Evolutionary conservation across 92 coral and sea anemone genomes (phyloP).

Genomic region (Parazoanthus swiftii): DNA sequence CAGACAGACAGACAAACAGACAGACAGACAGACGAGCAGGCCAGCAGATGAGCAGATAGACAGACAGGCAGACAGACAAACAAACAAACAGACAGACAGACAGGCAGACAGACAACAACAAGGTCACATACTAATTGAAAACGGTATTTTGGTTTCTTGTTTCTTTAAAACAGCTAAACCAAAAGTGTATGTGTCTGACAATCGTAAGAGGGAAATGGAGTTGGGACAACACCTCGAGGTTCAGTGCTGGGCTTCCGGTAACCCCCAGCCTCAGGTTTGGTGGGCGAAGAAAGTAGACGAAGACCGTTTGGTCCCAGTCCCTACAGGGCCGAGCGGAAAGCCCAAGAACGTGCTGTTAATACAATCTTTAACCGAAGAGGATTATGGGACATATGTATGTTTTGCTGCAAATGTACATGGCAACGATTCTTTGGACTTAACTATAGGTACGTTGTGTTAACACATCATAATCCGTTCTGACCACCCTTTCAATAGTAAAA

Average conservation of each 20-base stretch:
- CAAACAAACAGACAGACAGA: not conserved
- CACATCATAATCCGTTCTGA: not conserved
- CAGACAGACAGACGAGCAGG: too few relatives aligned
- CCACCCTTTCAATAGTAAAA: too few relatives aligned
- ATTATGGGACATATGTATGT: slow-evolving; percentile 71
- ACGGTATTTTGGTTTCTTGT: not conserved
- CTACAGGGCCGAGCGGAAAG: not conserved
- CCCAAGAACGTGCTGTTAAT: slow-evolving; percentile 43
- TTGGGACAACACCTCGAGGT: slow-evolving; percentile 53
- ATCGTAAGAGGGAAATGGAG: slow-evolving; percentile 22
- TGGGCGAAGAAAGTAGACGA: slow-evolving; percentile 56
- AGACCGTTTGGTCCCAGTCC: slow-evolving; percentile 41
- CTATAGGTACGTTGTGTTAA: slow-evolving; percentile 31
- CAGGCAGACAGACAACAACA: not conserved
- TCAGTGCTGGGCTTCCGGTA: slow-evolving; percentile 67
- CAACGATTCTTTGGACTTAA: slow-evolving; percentile 48
- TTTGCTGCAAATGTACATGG: slow-evolving; percentile 66
- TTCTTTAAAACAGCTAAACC: slow-evolving; percentile 60
- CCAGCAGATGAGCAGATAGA: too few relatives aligned
- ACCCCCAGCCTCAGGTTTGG: slow-evolving; percentile 67
- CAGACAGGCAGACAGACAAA: too few relatives aligned
- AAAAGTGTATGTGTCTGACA: slow-evolving; percentile 37
- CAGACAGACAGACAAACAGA: too few relatives aligned
- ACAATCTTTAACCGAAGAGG: slow-evolving; percentile 37
- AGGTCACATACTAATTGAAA: too few relatives aligned